These are phyloP conservation scores for Carduelis carduelis DNA, from an alignment of 2,797 vertebrate species.

Conservation along the genomic window DNA sequence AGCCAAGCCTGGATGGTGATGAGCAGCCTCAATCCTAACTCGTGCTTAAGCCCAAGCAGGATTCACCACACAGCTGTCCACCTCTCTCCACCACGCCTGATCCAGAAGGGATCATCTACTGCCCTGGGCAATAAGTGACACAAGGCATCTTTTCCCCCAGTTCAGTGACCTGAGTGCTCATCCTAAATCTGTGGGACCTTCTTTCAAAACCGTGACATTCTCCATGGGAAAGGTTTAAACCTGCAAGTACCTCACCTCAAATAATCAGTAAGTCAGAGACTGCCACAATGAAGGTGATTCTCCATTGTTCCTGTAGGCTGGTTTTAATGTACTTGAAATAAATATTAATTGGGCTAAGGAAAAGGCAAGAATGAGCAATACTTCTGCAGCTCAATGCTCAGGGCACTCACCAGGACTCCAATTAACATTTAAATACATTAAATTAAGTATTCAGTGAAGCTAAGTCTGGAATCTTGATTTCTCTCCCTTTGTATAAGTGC, in stretches of 20 bases:
- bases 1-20: neutral
- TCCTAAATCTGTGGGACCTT: neutral
- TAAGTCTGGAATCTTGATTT: neutral
- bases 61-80: neutral
- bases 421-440: conserved; percentile 59
- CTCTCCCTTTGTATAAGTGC: neutral
- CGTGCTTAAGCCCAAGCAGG: neutral
- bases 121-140: neutral
- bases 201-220: neutral
- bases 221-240: neutral
- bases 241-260: neutral
- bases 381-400: neutral
- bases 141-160: neutral
- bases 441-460: conserved; percentile 28
- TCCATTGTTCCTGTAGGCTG: neutral
- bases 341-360: conserved; percentile 26
- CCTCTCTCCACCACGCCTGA: neutral
- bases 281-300: neutral
- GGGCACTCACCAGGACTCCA: conserved; percentile 31
- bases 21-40: neutral
- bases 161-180: neutral
- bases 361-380: conserved; percentile 28
- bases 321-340: conserved; percentile 7
- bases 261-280: neutral
- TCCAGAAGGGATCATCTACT: neutral